A percentile compares a stretch with the other conserved stretches of the same genome.
These are phyloP conservation scores for Ctenochaetus hawaiiensis DNA, from an alignment of 2,797 vertebrate species.

Conservation along the genomic window DNA sequence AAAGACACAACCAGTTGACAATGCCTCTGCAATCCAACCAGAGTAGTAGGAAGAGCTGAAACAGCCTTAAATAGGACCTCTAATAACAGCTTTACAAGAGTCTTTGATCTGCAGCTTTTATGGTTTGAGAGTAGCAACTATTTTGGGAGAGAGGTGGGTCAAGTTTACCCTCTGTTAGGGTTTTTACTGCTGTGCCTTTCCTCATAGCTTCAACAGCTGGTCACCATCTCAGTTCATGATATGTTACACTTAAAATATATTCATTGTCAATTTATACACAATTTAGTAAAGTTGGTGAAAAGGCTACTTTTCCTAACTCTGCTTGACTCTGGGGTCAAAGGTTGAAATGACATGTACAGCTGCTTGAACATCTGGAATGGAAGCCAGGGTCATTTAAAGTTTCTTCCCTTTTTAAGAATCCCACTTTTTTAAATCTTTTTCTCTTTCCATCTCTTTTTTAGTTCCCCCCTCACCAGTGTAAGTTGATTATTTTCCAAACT, in stretches of 20 bases:
- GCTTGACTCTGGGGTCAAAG: conserved; percentile 8
- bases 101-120: conserved; percentile 62
- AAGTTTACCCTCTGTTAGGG: conserved; percentile 12
- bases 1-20: background rate
- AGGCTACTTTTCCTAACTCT: background rate
- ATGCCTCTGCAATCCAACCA: conserved; percentile 7
- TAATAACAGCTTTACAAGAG: conserved; percentile 59
- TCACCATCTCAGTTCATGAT: background rate
- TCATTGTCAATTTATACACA: background rate
- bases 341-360: conserved; percentile 11
- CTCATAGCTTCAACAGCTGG: background rate
- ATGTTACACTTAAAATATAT: background rate
- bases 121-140: conserved; percentile 38
- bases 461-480: conserved; percentile 3
- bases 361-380: background rate
- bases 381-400: background rate
- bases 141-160: conserved; percentile 39
- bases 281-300: background rate
- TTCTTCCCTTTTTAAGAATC: background rate
- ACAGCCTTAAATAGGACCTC: conserved; percentile 22
- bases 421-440: too few species aligned
- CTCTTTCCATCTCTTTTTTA: conserved; percentile 16
- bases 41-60: conserved; percentile 15
- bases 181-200: conserved; percentile 13
- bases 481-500: conserved; percentile 68